Base-by-base conservation (phyloP, 2,888 invertebrate species). In the Thyatira batis region DNA sequence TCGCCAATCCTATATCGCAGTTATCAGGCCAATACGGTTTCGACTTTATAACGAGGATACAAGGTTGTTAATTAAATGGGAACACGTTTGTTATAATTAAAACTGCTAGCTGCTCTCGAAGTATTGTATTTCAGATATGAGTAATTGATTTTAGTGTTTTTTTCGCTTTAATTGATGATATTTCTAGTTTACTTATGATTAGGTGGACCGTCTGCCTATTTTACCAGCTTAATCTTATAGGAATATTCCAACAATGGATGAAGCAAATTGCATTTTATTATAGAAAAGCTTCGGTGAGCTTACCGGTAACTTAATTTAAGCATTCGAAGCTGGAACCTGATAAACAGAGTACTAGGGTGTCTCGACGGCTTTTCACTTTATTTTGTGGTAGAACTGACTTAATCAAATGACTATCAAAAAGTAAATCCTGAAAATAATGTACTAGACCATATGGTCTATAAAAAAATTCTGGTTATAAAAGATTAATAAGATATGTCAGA, bases 181-280 rank as follows among this genome's bases (percentile, higher is more conserved):
- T n/a, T n/a, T n/a, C n/a, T n/a, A n/a, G n/a, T n/a, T n/a, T n/a
- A n/a, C n/a, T n/a, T n/a, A n/a, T n/a, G n/a, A n/a, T n/a, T n/a
- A n/a, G n/a, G n/a, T n/a, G n/a, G n/a, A n/a, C n/a, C n/a, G n/a
- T n/a, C n/a, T n/a, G n/a, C n/a, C n/a, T n/a, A n/a, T n/a, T n/a
- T n/a, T n/a, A n/a, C n/a, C n/a, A n/a, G n/a, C n/a, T n/a, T n/a
- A n/a, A n/a, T n/a, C n/a, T n/a, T n/a, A 68, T 68, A 54, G 67
- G 59, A 64, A 66, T 63, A 63, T 65, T 65, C 50, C 59, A 63
- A 73, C 71, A 75, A 71, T 70, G 59, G 56, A 60, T 60, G 53
- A 51, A 56, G 69, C 52, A 76, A 73, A 74, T 76, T 71, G 69
- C 63, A 71, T 67, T 75, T 67, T 70, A 63, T 59, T 58, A 62